Conservation (phyloP, 2,797 vertebrate genomes). For the Characodon lateralis region DNA sequence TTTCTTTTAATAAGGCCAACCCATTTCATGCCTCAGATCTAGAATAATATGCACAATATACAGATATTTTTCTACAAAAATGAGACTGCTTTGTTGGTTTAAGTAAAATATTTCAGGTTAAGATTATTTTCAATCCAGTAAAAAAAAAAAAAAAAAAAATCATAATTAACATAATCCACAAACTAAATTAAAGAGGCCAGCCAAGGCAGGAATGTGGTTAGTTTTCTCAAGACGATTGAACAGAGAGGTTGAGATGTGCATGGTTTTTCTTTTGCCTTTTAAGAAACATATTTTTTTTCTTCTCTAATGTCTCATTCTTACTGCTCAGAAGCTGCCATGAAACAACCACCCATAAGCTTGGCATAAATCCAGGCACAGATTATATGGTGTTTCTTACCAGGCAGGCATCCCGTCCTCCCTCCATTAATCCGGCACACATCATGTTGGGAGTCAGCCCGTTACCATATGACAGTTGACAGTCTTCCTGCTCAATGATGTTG, state of each 20-base stretch:
- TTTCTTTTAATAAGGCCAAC: no score
- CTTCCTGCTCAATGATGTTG: conserved; percentile 83
- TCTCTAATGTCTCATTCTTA: background rate
- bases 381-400: conserved; percentile 81
- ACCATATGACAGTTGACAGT: conserved; percentile 88
- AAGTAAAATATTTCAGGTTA: background rate
- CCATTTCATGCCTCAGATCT: no score
- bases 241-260: conserved; percentile 40
- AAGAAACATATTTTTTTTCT: background rate
- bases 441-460: conserved; percentile 86
- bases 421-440: conserved; percentile 90
- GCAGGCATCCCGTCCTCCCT: conserved; percentile 90
- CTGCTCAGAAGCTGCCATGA: conserved; percentile 5
- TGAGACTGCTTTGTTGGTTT: no score
- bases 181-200: conserved; percentile 43
- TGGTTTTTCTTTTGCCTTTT: conserved; percentile 27
- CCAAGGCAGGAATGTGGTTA: conserved; percentile 69
- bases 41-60: no score
- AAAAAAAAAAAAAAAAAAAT: conserved; percentile 10
- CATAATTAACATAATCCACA: background rate
- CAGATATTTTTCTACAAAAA: no score
- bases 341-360: conserved; percentile 12
- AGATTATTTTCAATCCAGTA: background rate
- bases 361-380: conserved; percentile 10
- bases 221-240: conserved; percentile 74